Conservation (phyloP, 2,888 invertebrate species). For the Mantis religiosa region DNA sequence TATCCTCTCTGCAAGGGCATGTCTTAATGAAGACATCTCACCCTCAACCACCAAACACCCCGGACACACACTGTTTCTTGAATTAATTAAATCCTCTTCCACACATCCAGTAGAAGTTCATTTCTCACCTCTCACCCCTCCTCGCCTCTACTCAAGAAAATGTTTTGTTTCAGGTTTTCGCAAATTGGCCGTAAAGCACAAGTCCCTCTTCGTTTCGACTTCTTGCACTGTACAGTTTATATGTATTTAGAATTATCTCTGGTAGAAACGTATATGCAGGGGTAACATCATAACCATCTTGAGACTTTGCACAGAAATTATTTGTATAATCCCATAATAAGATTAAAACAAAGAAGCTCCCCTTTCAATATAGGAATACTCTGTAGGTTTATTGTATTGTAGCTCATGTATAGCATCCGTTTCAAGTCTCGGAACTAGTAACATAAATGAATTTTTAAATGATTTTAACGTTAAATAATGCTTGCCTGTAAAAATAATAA, state of each 20-base stretch:
- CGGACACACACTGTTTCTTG: slow-evolving; percentile 10
- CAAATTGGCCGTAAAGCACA: not conserved
- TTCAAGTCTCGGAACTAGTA: too few relatives aligned
- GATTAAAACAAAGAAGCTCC: too few relatives aligned
- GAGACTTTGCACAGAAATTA: too few relatives aligned
- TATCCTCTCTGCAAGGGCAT: slow-evolving; percentile 2
- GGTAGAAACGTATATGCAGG: not conserved
- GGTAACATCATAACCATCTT: too few relatives aligned
- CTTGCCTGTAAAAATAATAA: too few relatives aligned
- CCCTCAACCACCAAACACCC: slow-evolving; percentile 10
- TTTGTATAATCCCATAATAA: too few relatives aligned
- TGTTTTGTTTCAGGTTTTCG: not conserved
- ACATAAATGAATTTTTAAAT: too few relatives aligned
- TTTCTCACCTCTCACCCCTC: not conserved
- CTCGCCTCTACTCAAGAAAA: not conserved
- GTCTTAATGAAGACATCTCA: slow-evolving; percentile 16
- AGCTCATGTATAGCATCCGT: too few relatives aligned
- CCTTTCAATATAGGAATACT: too few relatives aligned
- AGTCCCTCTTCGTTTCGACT: not conserved
- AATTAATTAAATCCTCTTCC: slow-evolving; percentile 19
- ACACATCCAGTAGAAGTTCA: not conserved
- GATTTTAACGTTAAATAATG: too few relatives aligned
- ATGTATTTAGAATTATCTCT: not conserved
- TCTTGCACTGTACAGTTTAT: not conserved
- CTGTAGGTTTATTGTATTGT: too few relatives aligned